phyloP scores from a whole-genome alignment of 2,113 vertebrate species.

The Patagioenas fasciata region DNA sequence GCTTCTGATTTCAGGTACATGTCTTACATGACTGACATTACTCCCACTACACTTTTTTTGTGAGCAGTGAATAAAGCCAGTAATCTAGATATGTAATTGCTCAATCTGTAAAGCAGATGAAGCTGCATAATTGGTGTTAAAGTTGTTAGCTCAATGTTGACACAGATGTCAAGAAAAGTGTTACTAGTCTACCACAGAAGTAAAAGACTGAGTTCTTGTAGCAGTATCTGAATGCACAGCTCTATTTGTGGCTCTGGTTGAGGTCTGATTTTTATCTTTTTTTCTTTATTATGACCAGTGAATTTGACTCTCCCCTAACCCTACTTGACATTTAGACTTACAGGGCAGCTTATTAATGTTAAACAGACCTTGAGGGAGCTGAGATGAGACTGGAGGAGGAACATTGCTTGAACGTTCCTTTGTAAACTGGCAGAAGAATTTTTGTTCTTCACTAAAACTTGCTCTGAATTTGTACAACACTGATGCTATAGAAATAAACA shows the following conservation, averaged over 20 bases:
- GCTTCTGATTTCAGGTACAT: neutral
- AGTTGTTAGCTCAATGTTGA: neutral
- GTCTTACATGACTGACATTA: neutral
- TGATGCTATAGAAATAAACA: neutral
- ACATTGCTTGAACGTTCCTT: neutral
- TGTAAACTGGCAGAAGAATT: neutral
- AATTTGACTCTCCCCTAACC: neutral
- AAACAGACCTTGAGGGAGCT: neutral
- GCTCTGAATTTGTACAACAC: neutral
- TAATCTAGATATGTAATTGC: neutral
- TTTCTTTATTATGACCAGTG: neutral
- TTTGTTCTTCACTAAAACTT: neutral
- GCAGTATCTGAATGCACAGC: neutral
- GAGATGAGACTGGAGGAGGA: neutral
- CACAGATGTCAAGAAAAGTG: neutral
- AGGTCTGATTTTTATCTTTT: neutral
- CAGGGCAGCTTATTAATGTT: neutral
- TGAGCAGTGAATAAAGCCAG: neutral
- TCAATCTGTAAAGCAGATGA: conserved; percentile 27
- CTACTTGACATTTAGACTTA: neutral
- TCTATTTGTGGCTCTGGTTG: neutral
- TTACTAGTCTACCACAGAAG: neutral
- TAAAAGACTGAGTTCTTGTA: neutral
- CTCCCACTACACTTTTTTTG: neutral
- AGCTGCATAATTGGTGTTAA: neutral